These are phyloP conservation scores for Mirounga angustirostris DNA, from an alignment of 2,113 vertebrate species.

Conservation along the genomic window DNA sequence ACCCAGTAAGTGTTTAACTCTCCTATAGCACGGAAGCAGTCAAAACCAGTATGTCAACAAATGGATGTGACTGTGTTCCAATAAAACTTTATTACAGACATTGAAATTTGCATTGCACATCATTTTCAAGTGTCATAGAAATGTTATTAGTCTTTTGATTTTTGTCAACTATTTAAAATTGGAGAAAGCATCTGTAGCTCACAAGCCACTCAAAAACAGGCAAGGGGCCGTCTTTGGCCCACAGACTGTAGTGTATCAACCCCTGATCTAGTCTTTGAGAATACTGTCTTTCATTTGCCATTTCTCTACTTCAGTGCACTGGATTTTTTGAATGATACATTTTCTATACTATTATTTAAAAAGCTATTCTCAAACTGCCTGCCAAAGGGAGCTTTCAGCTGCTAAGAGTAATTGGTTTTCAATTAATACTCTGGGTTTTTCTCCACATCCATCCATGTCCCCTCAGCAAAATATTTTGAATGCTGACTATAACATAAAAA, in stretches of 20 bases:
- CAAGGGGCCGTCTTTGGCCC: background rate
- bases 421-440: background rate
- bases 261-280: background rate
- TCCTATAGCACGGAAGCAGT: background rate
- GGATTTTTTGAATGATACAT: background rate
- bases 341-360: background rate
- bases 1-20: background rate
- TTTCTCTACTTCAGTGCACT: background rate
- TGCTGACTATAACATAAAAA: background rate
- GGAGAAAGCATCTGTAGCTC: background rate
- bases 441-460: background rate
- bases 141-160: background rate
- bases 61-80: background rate
- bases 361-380: background rate
- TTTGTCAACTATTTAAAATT: background rate
- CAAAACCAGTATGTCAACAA: background rate
- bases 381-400: background rate
- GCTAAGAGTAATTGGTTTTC: background rate
- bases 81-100: background rate
- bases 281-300: background rate
- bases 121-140: background rate
- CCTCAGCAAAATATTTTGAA: conserved; percentile 20
- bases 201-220: background rate
- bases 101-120: background rate
- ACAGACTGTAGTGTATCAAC: too few relatives aligned